Evolutionary conservation across 2,888 invertebrate genomes (phyloP).

Genomic region (Calliphora vomitoria): DNA sequence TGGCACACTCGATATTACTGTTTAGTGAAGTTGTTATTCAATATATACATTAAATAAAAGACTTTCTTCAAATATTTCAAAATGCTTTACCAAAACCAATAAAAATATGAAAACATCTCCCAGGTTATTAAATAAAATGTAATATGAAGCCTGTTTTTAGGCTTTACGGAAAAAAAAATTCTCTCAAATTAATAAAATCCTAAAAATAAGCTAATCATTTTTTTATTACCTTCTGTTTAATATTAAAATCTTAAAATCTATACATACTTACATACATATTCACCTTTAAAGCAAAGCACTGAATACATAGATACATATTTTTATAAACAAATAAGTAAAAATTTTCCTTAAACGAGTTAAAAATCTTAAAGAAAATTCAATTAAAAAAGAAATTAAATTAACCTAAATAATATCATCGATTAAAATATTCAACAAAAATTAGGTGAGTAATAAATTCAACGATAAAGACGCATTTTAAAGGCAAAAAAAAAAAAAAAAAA

Average conservation of each 20-base stretch:
- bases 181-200: conserved; percentile 20
- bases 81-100: neutral
- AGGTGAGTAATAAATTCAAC: conserved; percentile 50
- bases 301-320: neutral
- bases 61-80: too few relatives aligned
- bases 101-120: neutral
- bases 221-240: conserved; percentile 37
- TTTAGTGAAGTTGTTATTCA: too few relatives aligned
- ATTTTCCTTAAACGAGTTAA: conserved; percentile 1
- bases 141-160: neutral
- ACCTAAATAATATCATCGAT: conserved; percentile 19
- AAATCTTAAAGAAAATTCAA: conserved; percentile 5
- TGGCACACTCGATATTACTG: too few relatives aligned
- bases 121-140: conserved; percentile 20
- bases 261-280: neutral
- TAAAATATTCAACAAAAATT: conserved; percentile 50
- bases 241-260: conserved; percentile 2
- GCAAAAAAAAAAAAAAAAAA: conserved; percentile 1
- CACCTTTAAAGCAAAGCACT: too few relatives aligned
- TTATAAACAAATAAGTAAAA: neutral
- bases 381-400: conserved; percentile 17
- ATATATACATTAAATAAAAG: too few relatives aligned
- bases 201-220: conserved; percentile 37
- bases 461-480: neutral
- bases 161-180: neutral